These are phyloP conservation scores for Alethe diademata DNA, from an alignment of 2,113 vertebrate genomes.

Conservation along the genomic window DNA sequence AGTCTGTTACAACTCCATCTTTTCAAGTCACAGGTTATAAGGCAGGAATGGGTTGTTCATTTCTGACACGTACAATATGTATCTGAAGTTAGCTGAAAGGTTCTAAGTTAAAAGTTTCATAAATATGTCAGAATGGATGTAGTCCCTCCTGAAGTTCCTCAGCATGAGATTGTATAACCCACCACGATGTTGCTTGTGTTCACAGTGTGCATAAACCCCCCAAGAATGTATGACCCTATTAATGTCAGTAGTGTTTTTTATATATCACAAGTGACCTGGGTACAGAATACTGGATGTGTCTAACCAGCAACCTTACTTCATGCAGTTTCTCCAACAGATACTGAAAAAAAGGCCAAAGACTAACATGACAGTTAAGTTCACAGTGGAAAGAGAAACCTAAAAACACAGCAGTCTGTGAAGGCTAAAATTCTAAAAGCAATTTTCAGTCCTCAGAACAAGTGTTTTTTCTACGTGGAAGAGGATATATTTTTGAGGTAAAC, in stretches of 20 bases:
- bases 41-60: not conserved
- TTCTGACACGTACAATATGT: not conserved
- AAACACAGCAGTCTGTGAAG: not conserved
- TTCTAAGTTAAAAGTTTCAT: not conserved
- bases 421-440: not conserved
- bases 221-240: not conserved
- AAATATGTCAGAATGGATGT: not conserved
- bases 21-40: not conserved
- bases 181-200: not conserved
- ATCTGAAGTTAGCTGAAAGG: not conserved
- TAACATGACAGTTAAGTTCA: not conserved
- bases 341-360: not conserved
- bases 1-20: not conserved
- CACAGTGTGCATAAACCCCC: not conserved
- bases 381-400: not conserved
- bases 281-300: not conserved
- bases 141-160: not conserved
- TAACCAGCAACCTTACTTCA: not conserved
- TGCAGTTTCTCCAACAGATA: not conserved
- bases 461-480: not conserved
- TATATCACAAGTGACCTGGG: not conserved
- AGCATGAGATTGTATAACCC: not conserved
- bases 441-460: not conserved
- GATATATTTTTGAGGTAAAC: not conserved
- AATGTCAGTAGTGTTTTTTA: not conserved